Conservation (phyloP, 2,113 vertebrate species). For the Microcebus murinus region DNA sequence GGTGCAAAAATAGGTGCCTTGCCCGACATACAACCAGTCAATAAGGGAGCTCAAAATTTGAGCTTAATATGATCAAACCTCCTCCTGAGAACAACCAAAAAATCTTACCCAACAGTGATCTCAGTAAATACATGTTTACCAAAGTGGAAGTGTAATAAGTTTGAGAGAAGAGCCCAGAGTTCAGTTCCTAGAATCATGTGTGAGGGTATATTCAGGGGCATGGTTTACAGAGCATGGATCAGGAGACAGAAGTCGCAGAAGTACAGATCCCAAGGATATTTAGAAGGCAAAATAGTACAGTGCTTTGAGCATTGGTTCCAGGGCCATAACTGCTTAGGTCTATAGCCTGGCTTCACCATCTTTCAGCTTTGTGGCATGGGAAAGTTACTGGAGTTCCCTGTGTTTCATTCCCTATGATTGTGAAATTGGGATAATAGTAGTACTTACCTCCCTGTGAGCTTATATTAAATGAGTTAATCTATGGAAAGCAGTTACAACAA, state of each 20-base stretch:
- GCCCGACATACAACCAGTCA: neutral
- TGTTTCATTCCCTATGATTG: neutral
- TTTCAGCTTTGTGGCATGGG: neutral
- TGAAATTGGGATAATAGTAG: neutral
- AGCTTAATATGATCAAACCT: neutral
- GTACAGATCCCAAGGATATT: neutral
- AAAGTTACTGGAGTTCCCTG: constrained; percentile 3
- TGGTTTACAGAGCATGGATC: neutral
- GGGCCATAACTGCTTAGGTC: neutral
- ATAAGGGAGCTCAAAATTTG: neutral
- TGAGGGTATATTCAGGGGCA: neutral
- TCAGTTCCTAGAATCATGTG: neutral
- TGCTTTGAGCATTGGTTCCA: neutral
- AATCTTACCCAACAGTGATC: neutral
- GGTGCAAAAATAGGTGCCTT: neutral
- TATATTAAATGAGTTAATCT: neutral
- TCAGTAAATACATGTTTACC: neutral
- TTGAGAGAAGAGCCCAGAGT: neutral
- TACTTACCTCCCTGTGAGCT: neutral
- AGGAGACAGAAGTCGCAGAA: neutral
- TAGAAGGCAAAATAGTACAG: neutral
- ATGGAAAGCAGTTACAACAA: neutral
- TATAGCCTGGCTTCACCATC: neutral
- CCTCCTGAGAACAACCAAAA: neutral
- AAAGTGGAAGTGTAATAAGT: neutral